Base-by-base conservation (phyloP, 2,888 invertebrate genomes). In the Coecobrya sp. region DNA sequence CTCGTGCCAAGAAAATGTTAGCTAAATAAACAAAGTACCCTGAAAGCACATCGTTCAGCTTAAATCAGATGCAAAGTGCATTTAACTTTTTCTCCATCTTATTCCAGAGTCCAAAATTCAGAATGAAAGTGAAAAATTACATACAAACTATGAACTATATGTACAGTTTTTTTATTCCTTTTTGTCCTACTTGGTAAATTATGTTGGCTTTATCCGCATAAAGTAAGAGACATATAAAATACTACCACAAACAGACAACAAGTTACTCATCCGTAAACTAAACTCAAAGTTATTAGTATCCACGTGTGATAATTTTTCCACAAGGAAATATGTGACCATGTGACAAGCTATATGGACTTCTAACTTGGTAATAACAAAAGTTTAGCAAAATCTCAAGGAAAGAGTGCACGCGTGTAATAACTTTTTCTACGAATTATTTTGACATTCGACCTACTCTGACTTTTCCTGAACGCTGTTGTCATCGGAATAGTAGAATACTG, bases 91-190 rank as follows among this genome's bases (percentile, higher is more conserved):
- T 42, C 42, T n/a, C 4, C 42, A 10, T 30, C 36, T 30, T 30
- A 16, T 70, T 30, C 16, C 0, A 1, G 30, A 16, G 30, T 10
- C n/a, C 45, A 76, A 68, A 25, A 36, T 30, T 16, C 11, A 68
- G 16, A 27, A 81, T n/a, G 59, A 55, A 62, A 82, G 30, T 59
- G 59, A 82, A 59, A 82, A 82, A 79, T 79, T 82, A n/a, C 59
- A 16, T 55, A 13, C n/a, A n/a, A n/a, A n/a, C n/a, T n/a, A n/a
- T n/a, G n/a, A n/a, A n/a, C n/a, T n/a, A n/a, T n/a, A n/a, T n/a
- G n/a, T n/a, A n/a, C n/a, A n/a, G n/a, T n/a, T n/a, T n/a, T 3
- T 13, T 19, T 36, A 30, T 59, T 52, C 25, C 19, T 76, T 19
- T 55, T 81, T 70, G 70, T 10, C 36, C 70, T 70, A 70, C 16